A percentile compares a stretch with the other conserved stretches of the same genome.
Conservation (phyloP, 2,888 invertebrate species). For the Lysandra coridon region DNA sequence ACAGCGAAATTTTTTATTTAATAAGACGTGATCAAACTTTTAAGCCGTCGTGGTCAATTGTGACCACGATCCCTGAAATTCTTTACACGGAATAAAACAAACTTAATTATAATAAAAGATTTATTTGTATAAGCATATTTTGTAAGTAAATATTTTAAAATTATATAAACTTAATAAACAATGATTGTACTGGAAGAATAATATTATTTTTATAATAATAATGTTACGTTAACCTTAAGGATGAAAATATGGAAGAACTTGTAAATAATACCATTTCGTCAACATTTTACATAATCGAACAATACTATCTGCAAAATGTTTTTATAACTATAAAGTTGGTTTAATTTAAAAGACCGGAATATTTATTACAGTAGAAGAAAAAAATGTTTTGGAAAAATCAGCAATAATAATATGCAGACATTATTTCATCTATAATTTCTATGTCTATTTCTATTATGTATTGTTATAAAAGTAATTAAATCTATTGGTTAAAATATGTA, state of each 20-base stretch:
- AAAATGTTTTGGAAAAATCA: neutral
- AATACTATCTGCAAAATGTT: neutral
- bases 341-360: too few species aligned
- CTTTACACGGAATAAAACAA: neutral
- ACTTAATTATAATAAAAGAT: slow-evolving; percentile 26
- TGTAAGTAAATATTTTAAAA: slow-evolving; percentile 56
- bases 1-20: neutral
- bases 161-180: slow-evolving; percentile 47
- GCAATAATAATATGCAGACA: neutral
- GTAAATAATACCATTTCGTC: neutral
- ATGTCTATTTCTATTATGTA: neutral
- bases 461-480: slow-evolving; percentile 30
- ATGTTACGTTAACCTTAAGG: neutral
- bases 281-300: neutral
- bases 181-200: slow-evolving; percentile 58
- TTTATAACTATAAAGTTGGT: too few species aligned
- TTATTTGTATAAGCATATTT: slow-evolving; percentile 34
- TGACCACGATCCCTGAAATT: neutral
- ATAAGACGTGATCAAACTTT: neutral
- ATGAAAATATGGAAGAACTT: slow-evolving; percentile 2
- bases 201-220: slow-evolving; percentile 10
- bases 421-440: neutral
- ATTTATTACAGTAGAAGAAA: neutral
- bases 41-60: neutral
- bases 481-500: slow-evolving; percentile 27